Conservation (phyloP, 2,113 vertebrate species). For the Sylvilagus bachmani region DNA sequence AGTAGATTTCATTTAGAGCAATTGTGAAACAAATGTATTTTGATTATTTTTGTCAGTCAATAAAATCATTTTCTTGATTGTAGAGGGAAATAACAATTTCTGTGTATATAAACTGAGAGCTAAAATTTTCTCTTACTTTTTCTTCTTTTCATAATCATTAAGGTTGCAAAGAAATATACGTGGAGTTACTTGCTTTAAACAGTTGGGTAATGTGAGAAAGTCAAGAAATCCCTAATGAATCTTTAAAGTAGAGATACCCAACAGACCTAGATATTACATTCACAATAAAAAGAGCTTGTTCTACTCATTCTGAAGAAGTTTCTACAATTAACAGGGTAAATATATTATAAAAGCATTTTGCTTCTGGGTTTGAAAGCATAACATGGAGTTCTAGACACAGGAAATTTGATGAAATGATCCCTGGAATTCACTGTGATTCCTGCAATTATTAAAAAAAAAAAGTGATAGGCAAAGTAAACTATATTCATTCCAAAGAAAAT, state of each 20-base stretch:
- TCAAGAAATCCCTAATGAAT: not conserved
- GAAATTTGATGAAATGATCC: not conserved
- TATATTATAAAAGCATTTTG: not conserved
- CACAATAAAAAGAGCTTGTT: not conserved
- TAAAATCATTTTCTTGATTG: conserved; percentile 64
- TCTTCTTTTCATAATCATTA: conserved; percentile 1
- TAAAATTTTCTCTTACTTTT: conserved; percentile 38
- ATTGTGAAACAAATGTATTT: conserved; percentile 60
- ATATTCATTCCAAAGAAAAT: conserved; percentile 28
- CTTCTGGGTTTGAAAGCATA: not conserved
- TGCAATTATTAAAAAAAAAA: not conserved
- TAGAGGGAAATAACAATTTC: conserved; percentile 57
- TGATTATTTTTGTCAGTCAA: conserved; percentile 73
- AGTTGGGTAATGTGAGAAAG: not conserved
- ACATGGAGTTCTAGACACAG: not conserved
- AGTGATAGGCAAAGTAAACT: not conserved
- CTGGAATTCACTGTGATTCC: not conserved
- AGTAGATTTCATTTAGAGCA: conserved; percentile 67
- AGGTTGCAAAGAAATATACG: not conserved
- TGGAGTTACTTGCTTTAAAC: not conserved
- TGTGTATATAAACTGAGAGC: conserved; percentile 56
- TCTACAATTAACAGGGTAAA: not conserved
- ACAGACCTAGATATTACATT: not conserved
- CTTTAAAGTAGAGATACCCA: not conserved
- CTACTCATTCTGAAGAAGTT: not conserved